Evolutionary conservation across 2,113 vertebrate species (phyloP), one percentile per base, ranked within the genome.

Genomic region (Dascyllus trimaculatus): DNA sequence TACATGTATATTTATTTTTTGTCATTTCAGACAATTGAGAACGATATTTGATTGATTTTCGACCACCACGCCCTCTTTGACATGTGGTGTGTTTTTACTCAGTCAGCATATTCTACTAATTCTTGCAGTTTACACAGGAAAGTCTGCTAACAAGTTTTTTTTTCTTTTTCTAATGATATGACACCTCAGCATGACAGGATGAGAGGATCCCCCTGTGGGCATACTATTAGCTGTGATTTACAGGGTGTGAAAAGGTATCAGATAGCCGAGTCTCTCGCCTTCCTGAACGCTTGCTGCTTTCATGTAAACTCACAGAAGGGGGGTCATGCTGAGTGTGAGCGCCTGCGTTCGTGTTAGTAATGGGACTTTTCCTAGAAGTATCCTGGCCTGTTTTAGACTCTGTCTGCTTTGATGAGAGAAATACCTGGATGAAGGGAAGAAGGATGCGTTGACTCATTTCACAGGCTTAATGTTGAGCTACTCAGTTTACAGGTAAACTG

Each of bases 171-270:
- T 2, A 35, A 54, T 24, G 49, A 57, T 8, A 4, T 29, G 53
- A 70, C 53, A 40, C 52, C 35, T 9, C 32, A 26, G 24, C 40
- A 11, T 35, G 17, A 11, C 54, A 77, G 29, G 4, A 2, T 29
- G 29, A n/a, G 29, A 5, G 66, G 43, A n/a, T 62, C 2, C 8
- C 45, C 40, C 53, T 38, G 26, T 29, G 35, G 71, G 61, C 21
- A 11, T 29, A 53, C 6, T 53, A 45, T 38, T 25, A 64, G 66
- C 22, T 25, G 29, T 86, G 81, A 80, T 88, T 88, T 81, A 84
- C 67, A n/a, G 78, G 71, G 59, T 84, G 89, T 78, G 74, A 76
- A 86, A 65, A 89, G 75, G 63, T 75, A 76, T 89, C 69, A 51
- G 18, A 65, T 89, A 19, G 56, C 87, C 1, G 11, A 18, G 43